Conservation (phyloP, 1,140 invertebrate genomes). For the Dreissena rostriformis region DNA sequence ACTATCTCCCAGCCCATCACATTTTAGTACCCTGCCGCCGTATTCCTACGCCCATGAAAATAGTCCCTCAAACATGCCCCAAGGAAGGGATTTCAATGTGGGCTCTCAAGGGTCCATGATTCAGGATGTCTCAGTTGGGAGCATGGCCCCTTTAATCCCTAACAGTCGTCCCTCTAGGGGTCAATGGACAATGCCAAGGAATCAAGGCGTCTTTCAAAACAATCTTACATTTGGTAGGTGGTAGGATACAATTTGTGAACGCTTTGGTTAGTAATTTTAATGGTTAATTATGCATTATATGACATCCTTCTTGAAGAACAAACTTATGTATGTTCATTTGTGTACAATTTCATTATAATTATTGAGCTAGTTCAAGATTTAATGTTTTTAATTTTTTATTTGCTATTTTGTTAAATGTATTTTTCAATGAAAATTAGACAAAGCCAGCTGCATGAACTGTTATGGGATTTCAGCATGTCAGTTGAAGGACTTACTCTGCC, state of each 20-base stretch:
- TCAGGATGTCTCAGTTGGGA: not conserved
- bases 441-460: no score
- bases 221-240: not conserved
- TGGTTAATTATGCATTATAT: not conserved
- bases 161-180: not conserved
- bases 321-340: not conserved
- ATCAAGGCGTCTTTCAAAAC: not conserved
- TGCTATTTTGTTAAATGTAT: no score
- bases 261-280: not conserved
- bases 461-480: no score
- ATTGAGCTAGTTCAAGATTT: not conserved
- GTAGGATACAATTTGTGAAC: not conserved
- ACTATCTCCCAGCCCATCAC: slow-evolving; percentile 8
- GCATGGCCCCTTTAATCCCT: slow-evolving; percentile 38
- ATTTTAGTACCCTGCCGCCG: slow-evolving; percentile 3
- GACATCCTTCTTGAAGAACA: not conserved
- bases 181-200: not conserved
- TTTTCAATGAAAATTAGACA: no score
- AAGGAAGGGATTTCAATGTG: slow-evolving; percentile 2
- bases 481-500: no score
- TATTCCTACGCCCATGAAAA: slow-evolving; percentile 4
- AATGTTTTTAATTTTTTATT: no score
- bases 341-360: not conserved
- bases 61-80: not conserved
- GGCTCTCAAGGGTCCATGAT: not conserved